phyloP scores from a whole-genome alignment of 37 sponge, comb jelly and placozoan genomes.

The Mnemiopsis leidyi region DNA sequence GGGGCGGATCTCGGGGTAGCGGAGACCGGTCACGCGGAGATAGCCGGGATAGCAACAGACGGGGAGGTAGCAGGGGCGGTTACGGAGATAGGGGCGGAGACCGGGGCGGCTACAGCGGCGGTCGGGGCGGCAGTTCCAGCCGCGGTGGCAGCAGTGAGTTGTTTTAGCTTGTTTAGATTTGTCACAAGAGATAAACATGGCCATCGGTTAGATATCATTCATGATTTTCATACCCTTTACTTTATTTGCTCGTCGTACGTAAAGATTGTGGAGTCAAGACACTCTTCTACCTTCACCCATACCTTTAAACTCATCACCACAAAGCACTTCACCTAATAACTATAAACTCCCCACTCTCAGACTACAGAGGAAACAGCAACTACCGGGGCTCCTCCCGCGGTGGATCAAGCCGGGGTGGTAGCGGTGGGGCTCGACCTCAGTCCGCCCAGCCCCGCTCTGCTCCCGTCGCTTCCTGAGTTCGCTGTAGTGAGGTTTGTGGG shows the following conservation, averaged over 20 bases:
- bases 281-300: too few species aligned
- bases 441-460: slow-evolving; percentile 30
- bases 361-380: background rate
- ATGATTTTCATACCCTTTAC: too few species aligned
- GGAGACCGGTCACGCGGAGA: slow-evolving; percentile 10
- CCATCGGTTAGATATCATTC: too few species aligned
- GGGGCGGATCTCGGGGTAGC: slow-evolving; percentile 14
- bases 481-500: slow-evolving; percentile 6
- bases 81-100: background rate
- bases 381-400: background rate
- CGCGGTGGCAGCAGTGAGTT: background rate
- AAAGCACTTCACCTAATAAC: too few species aligned
- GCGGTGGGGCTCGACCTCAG: background rate
- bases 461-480: background rate
- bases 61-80: slow-evolving; percentile 34
- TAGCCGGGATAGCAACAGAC: background rate
- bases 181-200: too few species aligned
- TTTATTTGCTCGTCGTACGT: too few species aligned
- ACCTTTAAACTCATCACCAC: too few species aligned
- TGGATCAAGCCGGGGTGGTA: background rate
- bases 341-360: too few species aligned
- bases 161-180: too few species aligned
- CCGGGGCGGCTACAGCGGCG: background rate
- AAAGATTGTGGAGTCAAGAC: too few species aligned
- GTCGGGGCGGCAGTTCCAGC: background rate